Base-by-base conservation (phyloP, 2,888 invertebrate genomes). In the Trimorus sp. region DNA sequence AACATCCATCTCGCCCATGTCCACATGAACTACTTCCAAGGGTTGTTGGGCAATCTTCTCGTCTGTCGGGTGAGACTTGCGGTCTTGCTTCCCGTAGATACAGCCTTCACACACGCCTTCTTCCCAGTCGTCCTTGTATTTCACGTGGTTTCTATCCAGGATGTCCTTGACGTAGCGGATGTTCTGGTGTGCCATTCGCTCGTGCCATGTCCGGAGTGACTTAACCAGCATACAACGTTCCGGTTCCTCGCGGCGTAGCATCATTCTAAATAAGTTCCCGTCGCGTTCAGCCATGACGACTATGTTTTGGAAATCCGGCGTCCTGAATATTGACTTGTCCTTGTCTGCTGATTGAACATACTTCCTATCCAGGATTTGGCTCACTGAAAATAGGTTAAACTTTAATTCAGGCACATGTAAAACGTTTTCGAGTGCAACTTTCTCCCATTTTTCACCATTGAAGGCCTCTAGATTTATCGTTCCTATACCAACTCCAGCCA, bases 401-500 rank as follows among this genome's bases (percentile, higher is more conserved):
- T 40, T 40, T 16, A 60, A 42, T 16, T 60, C 16, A 9, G 45
- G 60, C 7, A 60, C 60, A 16, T 42, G 42, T n/a, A 58, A 38
- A 1, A 58, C 74, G 79, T 74, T 26, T 84, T 16, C 38, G 3
- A 60, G 16, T 60, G 42, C 60, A 0, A 60, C 16, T 42, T 60
- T 42, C 0, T 60, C 7, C 85, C 84, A 87, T 38, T 40, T 26
- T 74, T 74, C 14, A 36, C 84, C 84, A 69, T 83, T 82, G 16
- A 54, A 81, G n/a, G 86, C 85, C 62, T 76, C 79, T 14, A 85
- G 15, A 48, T 63, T 65, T 1, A 84, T 69, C 38, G 71, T 66
- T 1, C 84, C 86, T n/a, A 69, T 56, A 15, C 83, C 85, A 49
- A 69, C 62, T 15, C 82, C 71, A 74, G 66, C 40, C 66, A 85